These are phyloP conservation scores for Amazona guildingii DNA, from an alignment of 2,113 vertebrate genomes.

Conservation along the genomic window DNA sequence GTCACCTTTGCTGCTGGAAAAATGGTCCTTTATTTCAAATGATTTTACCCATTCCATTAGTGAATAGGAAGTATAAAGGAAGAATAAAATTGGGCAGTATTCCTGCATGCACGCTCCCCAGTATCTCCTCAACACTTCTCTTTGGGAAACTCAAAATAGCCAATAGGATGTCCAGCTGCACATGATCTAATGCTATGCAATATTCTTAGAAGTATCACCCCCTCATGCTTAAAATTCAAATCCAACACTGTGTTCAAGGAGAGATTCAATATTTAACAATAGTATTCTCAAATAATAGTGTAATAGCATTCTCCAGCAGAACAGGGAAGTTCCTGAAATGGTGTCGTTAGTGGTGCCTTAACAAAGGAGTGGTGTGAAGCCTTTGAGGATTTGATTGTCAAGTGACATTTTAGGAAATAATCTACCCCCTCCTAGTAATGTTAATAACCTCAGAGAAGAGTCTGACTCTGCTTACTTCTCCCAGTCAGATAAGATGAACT, in stretches of 20 bases:
- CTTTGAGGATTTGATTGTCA: not conserved
- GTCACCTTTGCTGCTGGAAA: not conserved
- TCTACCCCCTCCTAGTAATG: not conserved
- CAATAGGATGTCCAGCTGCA: not conserved
- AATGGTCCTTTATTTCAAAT: not conserved
- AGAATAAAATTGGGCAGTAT: not conserved
- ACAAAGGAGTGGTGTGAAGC: not conserved
- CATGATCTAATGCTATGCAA: not conserved
- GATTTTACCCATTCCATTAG: not conserved
- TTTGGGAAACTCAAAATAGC: not conserved
- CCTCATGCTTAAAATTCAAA: not conserved
- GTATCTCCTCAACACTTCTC: not conserved
- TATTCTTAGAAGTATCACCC: not conserved
- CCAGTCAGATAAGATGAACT: not conserved
- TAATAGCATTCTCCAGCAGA: not conserved
- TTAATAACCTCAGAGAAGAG: not conserved
- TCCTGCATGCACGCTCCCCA: rapidly evolving
- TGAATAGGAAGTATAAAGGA: not conserved
- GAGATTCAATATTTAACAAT: not conserved
- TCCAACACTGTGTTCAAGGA: not conserved
- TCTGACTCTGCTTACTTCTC: not conserved
- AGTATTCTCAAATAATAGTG: not conserved
- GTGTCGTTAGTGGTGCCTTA: not conserved
- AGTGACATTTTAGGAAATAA: not conserved
- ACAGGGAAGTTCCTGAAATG: not conserved